phyloP scores from a whole-genome alignment of 2,113 vertebrate species.

The Rhabdornis inornatus region DNA sequence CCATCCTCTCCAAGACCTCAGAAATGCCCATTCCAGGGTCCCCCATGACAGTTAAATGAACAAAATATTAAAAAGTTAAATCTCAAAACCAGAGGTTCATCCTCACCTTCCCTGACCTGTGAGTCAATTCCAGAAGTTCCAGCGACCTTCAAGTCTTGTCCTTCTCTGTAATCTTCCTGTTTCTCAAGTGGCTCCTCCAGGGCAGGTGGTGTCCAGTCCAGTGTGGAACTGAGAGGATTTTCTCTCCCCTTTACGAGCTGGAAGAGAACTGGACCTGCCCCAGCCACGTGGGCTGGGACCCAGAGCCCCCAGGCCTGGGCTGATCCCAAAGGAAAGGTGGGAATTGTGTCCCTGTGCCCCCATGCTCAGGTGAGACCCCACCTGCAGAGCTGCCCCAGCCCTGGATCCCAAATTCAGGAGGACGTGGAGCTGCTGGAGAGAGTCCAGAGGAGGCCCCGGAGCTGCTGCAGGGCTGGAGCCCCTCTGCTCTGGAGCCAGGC shows the following conservation, averaged over 20 bases:
- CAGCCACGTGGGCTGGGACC: accelerated
- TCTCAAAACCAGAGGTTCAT: not conserved
- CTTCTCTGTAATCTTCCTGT: not conserved
- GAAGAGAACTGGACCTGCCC: not conserved
- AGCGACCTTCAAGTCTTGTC: not conserved
- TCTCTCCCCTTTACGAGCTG: not conserved
- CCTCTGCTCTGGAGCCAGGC: not conserved
- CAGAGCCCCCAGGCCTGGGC: not conserved
- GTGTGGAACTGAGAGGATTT: not conserved
- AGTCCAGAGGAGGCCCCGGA: not conserved
- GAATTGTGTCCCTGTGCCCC: not conserved
- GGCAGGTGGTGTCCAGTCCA: not conserved
- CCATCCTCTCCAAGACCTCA: not conserved
- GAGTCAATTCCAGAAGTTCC: not conserved
- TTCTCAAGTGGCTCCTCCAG: not conserved
- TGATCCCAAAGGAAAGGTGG: not conserved
- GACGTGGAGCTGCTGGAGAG: not conserved
- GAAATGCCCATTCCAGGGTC: not conserved
- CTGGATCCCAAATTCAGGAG: not conserved
- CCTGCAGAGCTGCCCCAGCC: not conserved
- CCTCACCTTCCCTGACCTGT: not conserved
- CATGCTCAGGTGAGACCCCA: not conserved
- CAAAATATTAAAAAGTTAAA: not conserved
- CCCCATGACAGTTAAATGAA: not conserved
- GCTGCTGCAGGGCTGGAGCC: too few species aligned